Conservation (phyloP, 2,888 invertebrate genomes). For the Stenichneumon culpator region DNA sequence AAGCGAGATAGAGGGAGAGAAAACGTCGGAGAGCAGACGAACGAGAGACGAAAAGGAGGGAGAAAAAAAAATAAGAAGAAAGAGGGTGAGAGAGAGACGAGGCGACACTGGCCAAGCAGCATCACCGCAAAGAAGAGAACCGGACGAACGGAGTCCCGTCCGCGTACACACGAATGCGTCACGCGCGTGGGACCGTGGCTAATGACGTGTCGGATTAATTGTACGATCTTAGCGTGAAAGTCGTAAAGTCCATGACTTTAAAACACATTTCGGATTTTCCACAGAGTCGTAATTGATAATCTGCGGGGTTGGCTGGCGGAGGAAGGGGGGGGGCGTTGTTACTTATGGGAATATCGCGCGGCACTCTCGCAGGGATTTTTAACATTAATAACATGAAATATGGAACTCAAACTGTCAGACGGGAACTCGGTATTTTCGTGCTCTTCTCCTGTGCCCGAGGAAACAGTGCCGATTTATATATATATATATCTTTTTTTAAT, state of each 20-base stretch:
- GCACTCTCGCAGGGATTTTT: not conserved
- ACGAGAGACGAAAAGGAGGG: conserved; percentile 24
- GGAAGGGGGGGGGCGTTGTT: not conserved
- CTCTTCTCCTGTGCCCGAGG: no score
- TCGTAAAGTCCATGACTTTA: conserved; percentile 78
- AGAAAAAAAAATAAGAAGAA: conserved; percentile 18
- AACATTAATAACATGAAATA: not conserved
- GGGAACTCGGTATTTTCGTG: no score
- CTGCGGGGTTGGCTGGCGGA: conserved; percentile 13
- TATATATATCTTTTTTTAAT: no score
- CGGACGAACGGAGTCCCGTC: conserved; percentile 38
- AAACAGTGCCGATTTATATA: no score
- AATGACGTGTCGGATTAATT: conserved; percentile 75
- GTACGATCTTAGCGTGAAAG: conserved; percentile 74
- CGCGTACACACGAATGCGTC: conserved; percentile 71
- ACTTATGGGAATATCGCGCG: conserved; percentile 1
- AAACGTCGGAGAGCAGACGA: conserved; percentile 16
- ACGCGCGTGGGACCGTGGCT: conserved; percentile 71
- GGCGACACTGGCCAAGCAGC: conserved; percentile 18
- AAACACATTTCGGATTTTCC: conserved; percentile 66
- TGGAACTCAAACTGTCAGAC: not conserved
- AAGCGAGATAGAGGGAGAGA: conserved; percentile 26
- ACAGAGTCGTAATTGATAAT: conserved; percentile 64
- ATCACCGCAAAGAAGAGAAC: conserved; percentile 31
- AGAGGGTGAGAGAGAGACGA: not conserved